A percentile compares a stretch with the other conserved stretches of the same genome.
Conservation (phyloP, 2,797 vertebrate species). For the Linurgus olivaceus region DNA sequence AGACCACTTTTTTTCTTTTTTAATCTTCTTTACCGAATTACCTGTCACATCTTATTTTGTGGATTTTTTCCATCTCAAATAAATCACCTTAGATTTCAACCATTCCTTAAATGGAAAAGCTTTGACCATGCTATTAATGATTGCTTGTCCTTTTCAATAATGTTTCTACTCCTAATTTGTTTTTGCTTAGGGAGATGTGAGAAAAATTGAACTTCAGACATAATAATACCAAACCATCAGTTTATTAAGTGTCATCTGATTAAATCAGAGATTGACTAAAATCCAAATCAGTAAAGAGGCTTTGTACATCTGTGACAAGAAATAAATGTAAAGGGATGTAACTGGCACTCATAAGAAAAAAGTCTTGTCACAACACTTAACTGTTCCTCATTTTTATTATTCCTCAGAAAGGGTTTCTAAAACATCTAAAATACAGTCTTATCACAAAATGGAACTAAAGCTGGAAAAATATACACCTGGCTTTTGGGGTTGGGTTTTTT, state of each 20-base stretch:
- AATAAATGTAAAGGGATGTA: background rate
- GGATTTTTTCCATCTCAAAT: background rate
- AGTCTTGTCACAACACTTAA: background rate
- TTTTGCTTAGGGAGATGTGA: background rate
- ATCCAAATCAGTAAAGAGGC: background rate
- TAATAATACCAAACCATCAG: background rate
- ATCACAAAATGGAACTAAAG: background rate
- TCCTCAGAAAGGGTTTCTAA: background rate
- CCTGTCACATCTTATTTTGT: background rate
- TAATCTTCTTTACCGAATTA: background rate
- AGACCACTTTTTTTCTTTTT: background rate
- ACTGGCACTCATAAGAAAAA: background rate
- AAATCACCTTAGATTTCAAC: background rate
- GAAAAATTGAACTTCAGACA: background rate
- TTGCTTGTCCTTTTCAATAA: background rate
- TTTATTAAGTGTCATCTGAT: slow-evolving; percentile 24
- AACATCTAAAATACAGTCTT: background rate
- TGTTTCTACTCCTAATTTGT: background rate
- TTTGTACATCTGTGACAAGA: background rate
- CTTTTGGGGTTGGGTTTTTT: background rate
- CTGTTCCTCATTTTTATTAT: background rate
- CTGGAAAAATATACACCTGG: background rate
- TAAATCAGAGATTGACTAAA: background rate
- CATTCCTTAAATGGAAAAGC: background rate
- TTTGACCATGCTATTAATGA: background rate